Base-by-base conservation (phyloP, 2,888 invertebrate species). In the Laothoe populi region DNA sequence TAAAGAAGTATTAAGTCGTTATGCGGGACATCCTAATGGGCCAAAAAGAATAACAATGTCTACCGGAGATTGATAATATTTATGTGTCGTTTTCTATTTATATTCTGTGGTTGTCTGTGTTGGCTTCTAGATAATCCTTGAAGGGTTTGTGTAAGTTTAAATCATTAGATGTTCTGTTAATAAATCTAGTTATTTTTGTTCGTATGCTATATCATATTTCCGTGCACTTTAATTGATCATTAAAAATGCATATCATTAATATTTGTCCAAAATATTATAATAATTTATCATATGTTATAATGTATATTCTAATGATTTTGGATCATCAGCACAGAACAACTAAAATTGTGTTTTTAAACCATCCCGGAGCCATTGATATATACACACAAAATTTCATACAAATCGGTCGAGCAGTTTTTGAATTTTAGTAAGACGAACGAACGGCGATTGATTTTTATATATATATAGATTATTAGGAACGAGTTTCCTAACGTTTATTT, bases 1-100 rank as follows among this genome's bases (percentile, higher is more conserved):
- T 59, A 59, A 59, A 59, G 44, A 24, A 59, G 59, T 45, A 44
- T 59, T 59, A 59, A 45, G 31, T 19, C 21, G 59, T 59, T 19
- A 45, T 44, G 59, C 31, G 44, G 31, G 26, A 45, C 35, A 53
- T 35, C 8, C 53, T 53, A 53, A 53, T 53, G 53, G 35, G 19
- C 31, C 53, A 53, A 35, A 53, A 53, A 53, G 31, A 53, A 53
- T 53, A 53, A 53, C 53, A 53, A 53, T 53, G 53, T 53, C 19
- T 21, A 11, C 19, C 19, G 31, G 53, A 10, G 53, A 53, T 35
- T 35, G 53, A 53, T n/a, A 53, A 35, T 53, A 35, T 53, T 53
- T 53, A 53, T 48, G 13, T 31, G 53, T 26, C 26, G 26, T 53
- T 53, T 35, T 53, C 53, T 53, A 53, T 53, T 53, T 53, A 35